These are phyloP conservation scores for Nebria ingens DNA, from an alignment of 1,140 invertebrate genomes.

Conservation along the genomic window DNA sequence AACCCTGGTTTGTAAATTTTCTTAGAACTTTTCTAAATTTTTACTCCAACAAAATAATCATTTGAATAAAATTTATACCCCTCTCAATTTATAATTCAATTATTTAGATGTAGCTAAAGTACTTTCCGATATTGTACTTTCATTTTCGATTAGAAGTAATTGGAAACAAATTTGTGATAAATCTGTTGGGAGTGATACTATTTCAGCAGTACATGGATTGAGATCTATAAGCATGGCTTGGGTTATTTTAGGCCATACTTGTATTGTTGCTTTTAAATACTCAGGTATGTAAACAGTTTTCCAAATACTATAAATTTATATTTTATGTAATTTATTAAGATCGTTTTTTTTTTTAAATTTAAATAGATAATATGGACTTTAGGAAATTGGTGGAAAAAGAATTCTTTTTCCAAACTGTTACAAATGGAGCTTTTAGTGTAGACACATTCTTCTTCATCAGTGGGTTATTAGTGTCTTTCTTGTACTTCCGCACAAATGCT, in stretches of 20 bases:
- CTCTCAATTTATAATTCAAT: not conserved
- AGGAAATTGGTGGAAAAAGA: constrained; percentile 66
- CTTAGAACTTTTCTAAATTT: constrained; percentile 4
- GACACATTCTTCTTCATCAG: constrained; percentile 88
- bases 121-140: constrained; percentile 57
- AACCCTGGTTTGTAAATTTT: not conserved
- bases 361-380: constrained; percentile 65
- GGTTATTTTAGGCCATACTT: constrained; percentile 87
- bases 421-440: constrained; percentile 80
- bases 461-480: constrained; percentile 67
- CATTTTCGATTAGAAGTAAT: constrained; percentile 66
- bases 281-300: too few relatives aligned
- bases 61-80: constrained; percentile 24
- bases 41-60: constrained; percentile 2
- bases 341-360: not conserved
- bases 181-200: constrained; percentile 66
- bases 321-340: not conserved
- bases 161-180: constrained; percentile 66
- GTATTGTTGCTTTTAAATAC: constrained; percentile 73
- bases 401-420: constrained; percentile 71
- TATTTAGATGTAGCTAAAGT: not conserved
- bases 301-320: too few relatives aligned
- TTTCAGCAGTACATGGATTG: constrained; percentile 71
- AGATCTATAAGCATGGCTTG: constrained; percentile 81
- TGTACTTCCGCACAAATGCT: constrained; percentile 73